phyloP scores from a whole-genome alignment of 2,888 invertebrate genomes.

The Ganaspis brasiliensis region DNA sequence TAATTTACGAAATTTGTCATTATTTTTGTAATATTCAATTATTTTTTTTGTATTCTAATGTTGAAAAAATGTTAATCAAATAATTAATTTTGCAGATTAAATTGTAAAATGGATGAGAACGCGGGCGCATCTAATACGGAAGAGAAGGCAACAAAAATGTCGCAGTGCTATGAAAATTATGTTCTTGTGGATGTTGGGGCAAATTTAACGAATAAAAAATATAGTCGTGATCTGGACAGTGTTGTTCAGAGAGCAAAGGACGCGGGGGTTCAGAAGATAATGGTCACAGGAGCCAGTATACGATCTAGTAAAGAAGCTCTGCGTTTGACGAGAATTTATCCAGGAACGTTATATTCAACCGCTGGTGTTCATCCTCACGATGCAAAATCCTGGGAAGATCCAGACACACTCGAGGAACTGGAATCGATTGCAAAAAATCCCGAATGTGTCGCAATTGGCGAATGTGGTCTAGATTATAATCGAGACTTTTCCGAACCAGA shows the following conservation, averaged over 20 bases:
- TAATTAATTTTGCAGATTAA: constrained; percentile 68
- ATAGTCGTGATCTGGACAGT: constrained; percentile 94
- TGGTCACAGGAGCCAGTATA: constrained; percentile 95
- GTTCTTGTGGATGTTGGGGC: constrained; percentile 96
- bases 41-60: too few relatives aligned
- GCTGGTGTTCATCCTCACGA: constrained; percentile 97
- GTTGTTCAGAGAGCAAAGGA: constrained; percentile 96
- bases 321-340: constrained; percentile 93
- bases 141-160: constrained; percentile 82
- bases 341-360: constrained; percentile 94
- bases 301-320: constrained; percentile 95
- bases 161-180: constrained; percentile 94
- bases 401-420: constrained; percentile 83
- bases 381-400: constrained; percentile 92
- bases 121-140: constrained; percentile 56
- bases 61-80: too few relatives aligned
- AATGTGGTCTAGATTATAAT: constrained; percentile 97
- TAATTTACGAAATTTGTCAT: too few relatives aligned
- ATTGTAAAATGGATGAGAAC: constrained; percentile 68
- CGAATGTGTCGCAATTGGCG: constrained; percentile 96
- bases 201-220: constrained; percentile 96
- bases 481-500: constrained; percentile 96
- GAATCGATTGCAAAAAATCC: constrained; percentile 89
- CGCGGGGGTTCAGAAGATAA: constrained; percentile 96
- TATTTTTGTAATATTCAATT: too few relatives aligned